A percentile compares a stretch with the other conserved stretches of the same genome.
Evolutionary conservation across 1,140 invertebrate genomes (phyloP).

Genomic region (Anagrus nilaparvatae): DNA sequence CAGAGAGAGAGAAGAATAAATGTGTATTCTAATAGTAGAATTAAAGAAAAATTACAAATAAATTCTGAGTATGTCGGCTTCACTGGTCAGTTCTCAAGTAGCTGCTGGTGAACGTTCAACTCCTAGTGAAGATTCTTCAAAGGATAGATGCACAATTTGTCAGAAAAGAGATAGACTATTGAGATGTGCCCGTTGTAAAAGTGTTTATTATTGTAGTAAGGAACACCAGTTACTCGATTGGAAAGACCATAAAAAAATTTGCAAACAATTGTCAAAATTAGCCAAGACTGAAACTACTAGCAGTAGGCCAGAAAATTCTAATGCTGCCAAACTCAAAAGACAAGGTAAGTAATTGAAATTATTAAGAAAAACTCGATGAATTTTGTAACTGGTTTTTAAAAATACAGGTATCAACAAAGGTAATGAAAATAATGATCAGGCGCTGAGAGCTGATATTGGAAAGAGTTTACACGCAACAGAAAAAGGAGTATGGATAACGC

Average conservation of each 20-base stretch:
- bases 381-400: too few species aligned
- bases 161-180: constrained; percentile 54
- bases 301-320: too few species aligned
- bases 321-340: too few species aligned
- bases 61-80: too few species aligned
- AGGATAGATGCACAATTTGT: constrained; percentile 43
- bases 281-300: not conserved
- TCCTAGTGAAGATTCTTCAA: too few species aligned
- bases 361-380: too few species aligned
- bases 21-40: too few species aligned
- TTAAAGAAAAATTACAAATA: too few species aligned
- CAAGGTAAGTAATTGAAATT: too few species aligned
- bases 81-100: too few species aligned
- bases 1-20: too few species aligned
- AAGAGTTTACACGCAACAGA: constrained; percentile 8
- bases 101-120: too few species aligned
- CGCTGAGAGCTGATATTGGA: constrained; percentile 3
- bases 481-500: constrained; percentile 18
- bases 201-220: constrained; percentile 64
- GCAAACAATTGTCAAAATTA: constrained; percentile 5
- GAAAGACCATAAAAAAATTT: constrained; percentile 54
- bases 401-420: constrained; percentile 4
- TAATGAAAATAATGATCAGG: not conserved
- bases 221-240: constrained; percentile 69
- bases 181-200: constrained; percentile 62